phyloP scores from a whole-genome alignment of 2,797 vertebrate genomes.

The Acanthiza pusilla region DNA sequence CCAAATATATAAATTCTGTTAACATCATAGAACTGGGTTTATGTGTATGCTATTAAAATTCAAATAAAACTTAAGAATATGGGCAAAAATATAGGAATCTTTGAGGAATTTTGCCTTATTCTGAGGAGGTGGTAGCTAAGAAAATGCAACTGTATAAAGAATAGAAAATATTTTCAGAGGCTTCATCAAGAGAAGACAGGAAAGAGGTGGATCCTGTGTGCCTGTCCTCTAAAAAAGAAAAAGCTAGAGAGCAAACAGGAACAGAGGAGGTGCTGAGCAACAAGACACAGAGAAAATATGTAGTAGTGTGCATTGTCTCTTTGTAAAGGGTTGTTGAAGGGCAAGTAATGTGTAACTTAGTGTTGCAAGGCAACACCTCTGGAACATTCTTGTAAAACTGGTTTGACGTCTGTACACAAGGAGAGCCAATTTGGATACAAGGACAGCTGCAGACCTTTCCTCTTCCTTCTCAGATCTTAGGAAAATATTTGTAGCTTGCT shows the following conservation, averaged over 20 bases:
- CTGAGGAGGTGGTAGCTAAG: background rate
- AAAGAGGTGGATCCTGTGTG: background rate
- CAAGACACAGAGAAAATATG: background rate
- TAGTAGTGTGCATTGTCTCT: background rate
- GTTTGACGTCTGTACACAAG: background rate
- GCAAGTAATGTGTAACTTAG: slow-evolving; percentile 37
- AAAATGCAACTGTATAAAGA: background rate
- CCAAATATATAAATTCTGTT: background rate
- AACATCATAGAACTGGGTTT: background rate
- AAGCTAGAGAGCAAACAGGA: background rate
- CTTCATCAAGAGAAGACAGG: background rate
- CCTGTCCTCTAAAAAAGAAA: background rate
- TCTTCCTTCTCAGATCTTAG: background rate
- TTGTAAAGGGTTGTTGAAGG: slow-evolving; percentile 16
- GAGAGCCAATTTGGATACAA: background rate
- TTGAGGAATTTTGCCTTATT: background rate
- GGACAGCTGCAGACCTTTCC: background rate
- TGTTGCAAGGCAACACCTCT: slow-evolving; percentile 15
- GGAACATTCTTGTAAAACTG: slow-evolving; percentile 44
- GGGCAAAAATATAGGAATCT: background rate
- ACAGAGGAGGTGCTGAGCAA: background rate
- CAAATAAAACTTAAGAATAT: background rate
- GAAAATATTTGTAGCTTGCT: background rate
- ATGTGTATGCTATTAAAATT: background rate
- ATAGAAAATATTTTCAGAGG: background rate